Evolutionary conservation across 2,797 vertebrate genomes (phyloP).

Genomic region (Uromys caudimaculatus): DNA sequence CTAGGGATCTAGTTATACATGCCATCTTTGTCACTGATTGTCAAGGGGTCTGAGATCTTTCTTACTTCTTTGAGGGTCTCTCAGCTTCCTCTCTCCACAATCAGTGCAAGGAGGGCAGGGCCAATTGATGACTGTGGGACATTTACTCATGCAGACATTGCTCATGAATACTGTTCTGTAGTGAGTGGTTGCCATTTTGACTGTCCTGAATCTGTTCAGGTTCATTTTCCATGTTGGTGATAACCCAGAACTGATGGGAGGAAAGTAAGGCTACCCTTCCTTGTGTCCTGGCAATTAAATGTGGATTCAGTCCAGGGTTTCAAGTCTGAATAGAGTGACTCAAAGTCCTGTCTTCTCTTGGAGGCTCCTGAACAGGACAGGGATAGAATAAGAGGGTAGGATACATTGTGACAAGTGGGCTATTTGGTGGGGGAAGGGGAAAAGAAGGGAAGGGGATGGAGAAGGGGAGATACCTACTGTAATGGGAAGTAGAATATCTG

Average conservation of each 20-base stretch:
- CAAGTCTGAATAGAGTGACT: neutral
- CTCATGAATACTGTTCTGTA: neutral
- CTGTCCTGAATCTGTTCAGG: neutral
- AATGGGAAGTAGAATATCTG: neutral
- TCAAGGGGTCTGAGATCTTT: neutral
- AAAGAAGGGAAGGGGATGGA: fast-evolving
- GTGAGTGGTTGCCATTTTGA: neutral
- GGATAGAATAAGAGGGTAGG: neutral
- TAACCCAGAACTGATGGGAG: neutral
- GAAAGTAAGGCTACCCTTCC: neutral
- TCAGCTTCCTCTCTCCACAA: neutral
- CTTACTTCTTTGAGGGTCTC: neutral
- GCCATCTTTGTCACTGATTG: neutral
- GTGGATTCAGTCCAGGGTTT: neutral
- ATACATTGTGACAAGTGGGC: no score
- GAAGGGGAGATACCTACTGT: neutral
- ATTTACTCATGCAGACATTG: neutral
- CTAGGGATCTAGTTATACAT: neutral
- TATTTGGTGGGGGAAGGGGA: neutral
- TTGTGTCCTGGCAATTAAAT: neutral
- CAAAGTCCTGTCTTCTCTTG: neutral
- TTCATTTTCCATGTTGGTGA: neutral
- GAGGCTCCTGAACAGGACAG: neutral
- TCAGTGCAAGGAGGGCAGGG: neutral
- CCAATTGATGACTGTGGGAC: neutral